These are phyloP conservation scores for Trypoxylus dichotomus DNA, from an alignment of 1,140 invertebrate species.

Conservation along the genomic window DNA sequence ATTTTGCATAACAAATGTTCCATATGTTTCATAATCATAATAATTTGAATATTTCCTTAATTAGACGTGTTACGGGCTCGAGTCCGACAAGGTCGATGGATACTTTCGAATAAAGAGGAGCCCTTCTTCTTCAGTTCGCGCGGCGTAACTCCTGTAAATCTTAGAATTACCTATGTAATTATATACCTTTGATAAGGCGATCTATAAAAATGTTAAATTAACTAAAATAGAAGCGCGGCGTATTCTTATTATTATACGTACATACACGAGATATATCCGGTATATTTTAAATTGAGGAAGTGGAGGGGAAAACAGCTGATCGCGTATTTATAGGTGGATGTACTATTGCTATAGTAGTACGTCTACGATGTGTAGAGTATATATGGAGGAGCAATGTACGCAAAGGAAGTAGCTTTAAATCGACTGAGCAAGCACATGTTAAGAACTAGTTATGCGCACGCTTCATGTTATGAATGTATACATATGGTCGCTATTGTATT, in stretches of 20 bases:
- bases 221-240: slow-evolving; percentile 11
- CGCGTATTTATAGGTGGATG: slow-evolving; percentile 18
- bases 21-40: slow-evolving; percentile 23
- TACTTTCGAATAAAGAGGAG: not conserved
- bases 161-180: slow-evolving; percentile 20
- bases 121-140: not conserved
- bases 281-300: slow-evolving; percentile 18
- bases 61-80: slow-evolving; percentile 1
- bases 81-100: slow-evolving; percentile 4
- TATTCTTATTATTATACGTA: not conserved
- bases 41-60: slow-evolving; percentile 8
- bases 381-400: not conserved
- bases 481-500: not conserved
- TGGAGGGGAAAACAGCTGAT: slow-evolving; percentile 15
- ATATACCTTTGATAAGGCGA: slow-evolving; percentile 1
- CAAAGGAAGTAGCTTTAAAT: slow-evolving; percentile 8
- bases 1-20: slow-evolving; percentile 19
- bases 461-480: slow-evolving; percentile 11
- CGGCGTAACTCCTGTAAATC: slow-evolving; percentile 20
- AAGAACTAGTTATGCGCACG: slow-evolving; percentile 2
- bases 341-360: not conserved
- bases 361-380: too few relatives aligned
- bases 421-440: slow-evolving; percentile 13
- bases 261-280: slow-evolving; percentile 3
- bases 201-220: slow-evolving; percentile 26